Evolutionary conservation across 2,888 invertebrate species (phyloP).

Genomic region (Ashinkailepas kermadecensis): DNA sequence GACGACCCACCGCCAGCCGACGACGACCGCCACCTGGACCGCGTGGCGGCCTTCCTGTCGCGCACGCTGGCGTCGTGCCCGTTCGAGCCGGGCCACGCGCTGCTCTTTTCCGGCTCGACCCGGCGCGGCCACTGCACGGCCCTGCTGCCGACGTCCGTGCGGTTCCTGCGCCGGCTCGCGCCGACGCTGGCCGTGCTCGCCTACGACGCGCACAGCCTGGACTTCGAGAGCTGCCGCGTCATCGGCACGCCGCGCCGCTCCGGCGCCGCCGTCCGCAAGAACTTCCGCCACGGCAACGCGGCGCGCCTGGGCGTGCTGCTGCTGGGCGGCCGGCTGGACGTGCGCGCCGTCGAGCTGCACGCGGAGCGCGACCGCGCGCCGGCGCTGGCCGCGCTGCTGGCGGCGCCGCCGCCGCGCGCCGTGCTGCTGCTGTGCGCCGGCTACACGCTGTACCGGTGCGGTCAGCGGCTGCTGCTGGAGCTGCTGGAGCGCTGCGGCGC

Average conservation of each 20-base stretch:
- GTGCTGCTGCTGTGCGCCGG: conserved; percentile 11
- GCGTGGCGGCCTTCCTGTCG: not conserved
- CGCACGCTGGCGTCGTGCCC: not conserved
- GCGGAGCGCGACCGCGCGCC: not conserved
- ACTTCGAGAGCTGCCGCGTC: not conserved
- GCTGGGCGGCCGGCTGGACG: not conserved
- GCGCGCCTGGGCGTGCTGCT: conserved; percentile 10
- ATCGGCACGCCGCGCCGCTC: not conserved
- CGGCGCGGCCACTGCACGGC: not conserved
- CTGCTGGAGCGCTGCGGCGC: not conserved
- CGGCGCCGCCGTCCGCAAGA: not conserved
- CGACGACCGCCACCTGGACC: not conserved
- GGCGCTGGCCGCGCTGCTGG: not conserved
- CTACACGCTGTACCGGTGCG: conserved; percentile 3
- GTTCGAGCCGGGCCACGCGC: not conserved
- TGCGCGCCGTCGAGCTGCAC: not conserved
- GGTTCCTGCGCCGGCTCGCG: not conserved
- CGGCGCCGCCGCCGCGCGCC: not conserved
- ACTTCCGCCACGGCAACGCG: not conserved
- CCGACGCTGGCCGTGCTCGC: not conserved
- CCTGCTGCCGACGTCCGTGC: not conserved
- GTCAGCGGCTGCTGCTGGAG: conserved; percentile 18
- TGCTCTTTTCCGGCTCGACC: conserved; percentile 4
- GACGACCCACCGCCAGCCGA: not conserved
- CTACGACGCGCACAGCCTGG: not conserved